Percentiles rank a stretch among this genome's conserved stretches.
phyloP scores from a whole-genome alignment of 1,140 invertebrate genomes.

The Belonocnema kinseyi region DNA sequence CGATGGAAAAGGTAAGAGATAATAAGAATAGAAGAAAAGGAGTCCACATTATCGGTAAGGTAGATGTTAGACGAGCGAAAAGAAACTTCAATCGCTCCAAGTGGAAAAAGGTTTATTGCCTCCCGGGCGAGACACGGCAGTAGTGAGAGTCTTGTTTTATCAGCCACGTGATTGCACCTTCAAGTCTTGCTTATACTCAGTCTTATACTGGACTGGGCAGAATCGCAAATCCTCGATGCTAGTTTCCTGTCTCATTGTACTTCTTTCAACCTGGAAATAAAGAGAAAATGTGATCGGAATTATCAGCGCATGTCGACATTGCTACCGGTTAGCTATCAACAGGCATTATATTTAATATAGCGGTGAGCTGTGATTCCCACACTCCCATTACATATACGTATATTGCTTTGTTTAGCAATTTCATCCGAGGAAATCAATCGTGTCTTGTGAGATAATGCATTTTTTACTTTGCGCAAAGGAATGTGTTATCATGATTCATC shows the following conservation, averaged over 20 bases:
- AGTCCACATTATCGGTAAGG: constrained; percentile 35
- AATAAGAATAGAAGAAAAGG: constrained; percentile 32
- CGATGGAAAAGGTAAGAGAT: not conserved
- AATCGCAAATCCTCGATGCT: not conserved
- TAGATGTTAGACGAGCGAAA: constrained; percentile 32
- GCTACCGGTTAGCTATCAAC: constrained; percentile 20
- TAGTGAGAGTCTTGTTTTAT: constrained; percentile 41
- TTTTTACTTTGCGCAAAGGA: no score
- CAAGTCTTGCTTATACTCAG: constrained; percentile 13
- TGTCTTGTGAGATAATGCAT: no score
- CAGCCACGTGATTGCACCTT: constrained; percentile 45
- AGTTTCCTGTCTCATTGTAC: constrained; percentile 30
- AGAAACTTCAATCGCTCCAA: constrained; percentile 44
- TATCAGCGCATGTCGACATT: constrained; percentile 37
- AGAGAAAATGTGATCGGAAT: constrained; percentile 25
- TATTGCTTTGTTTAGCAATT: no score
- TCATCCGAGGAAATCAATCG: no score
- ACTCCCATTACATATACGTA: no score
- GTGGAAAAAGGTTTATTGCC: constrained; percentile 49
- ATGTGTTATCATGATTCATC: no score
- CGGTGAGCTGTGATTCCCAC: no score
- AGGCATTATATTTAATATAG: not conserved
- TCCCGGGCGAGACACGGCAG: constrained; percentile 29
- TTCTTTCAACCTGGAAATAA: constrained; percentile 5
- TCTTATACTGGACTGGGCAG: not conserved